Conservation (phyloP, 1,140 invertebrate genomes). For the Choristoneura fumiferana region DNA sequence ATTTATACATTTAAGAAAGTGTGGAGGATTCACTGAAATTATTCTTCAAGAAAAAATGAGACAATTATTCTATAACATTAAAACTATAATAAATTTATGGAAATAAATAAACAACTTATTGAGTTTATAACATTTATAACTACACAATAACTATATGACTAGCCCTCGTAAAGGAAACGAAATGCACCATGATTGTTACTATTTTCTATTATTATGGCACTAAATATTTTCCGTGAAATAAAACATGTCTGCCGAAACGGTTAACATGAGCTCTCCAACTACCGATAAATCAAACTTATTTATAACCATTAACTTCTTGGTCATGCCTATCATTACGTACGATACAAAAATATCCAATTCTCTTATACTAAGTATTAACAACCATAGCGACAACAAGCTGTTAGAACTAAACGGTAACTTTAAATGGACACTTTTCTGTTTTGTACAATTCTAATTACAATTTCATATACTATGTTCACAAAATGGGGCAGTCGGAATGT, state of each 20-base stretch:
- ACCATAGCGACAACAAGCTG: slow-evolving; percentile 33
- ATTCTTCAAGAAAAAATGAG: neutral
- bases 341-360: slow-evolving; percentile 63
- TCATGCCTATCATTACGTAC: slow-evolving; percentile 39
- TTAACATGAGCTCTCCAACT: neutral
- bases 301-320: slow-evolving; percentile 53
- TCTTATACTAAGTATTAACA: slow-evolving; percentile 52
- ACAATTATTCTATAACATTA: slow-evolving; percentile 21
- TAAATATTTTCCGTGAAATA: slow-evolving; percentile 33
- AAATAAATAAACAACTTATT: slow-evolving; percentile 39
- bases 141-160: slow-evolving; percentile 51
- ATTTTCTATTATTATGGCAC: slow-evolving; percentile 30
- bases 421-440: slow-evolving; percentile 20
- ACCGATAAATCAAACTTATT: slow-evolving; percentile 22
- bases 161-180: slow-evolving; percentile 52
- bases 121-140: slow-evolving; percentile 38
- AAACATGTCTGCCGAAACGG: slow-evolving; percentile 2
- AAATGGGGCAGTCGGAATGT: neutral
- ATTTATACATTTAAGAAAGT: neutral
- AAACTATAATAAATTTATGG: slow-evolving; percentile 34
- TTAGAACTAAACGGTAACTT: slow-evolving; percentile 42
- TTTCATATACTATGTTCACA: neutral
- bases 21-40: neutral
- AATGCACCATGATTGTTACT: slow-evolving; percentile 33
- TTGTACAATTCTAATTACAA: slow-evolving; percentile 16